Conservation (phyloP, 2,888 invertebrate species). For the Helicoverpa assulta region DNA sequence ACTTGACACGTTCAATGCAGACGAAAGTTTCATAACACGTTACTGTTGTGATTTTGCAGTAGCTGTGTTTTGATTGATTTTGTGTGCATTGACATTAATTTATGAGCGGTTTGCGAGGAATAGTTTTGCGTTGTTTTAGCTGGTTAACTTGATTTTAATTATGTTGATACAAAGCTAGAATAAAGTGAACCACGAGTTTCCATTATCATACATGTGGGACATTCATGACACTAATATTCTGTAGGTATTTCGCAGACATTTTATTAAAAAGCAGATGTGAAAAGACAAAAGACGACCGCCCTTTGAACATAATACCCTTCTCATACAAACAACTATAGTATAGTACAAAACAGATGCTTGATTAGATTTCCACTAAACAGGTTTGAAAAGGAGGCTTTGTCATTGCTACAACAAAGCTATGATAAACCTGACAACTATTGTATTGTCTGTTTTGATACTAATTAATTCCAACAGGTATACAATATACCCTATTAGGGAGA, state of each 20-base stretch:
- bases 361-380: conserved; percentile 20
- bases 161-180: too few relatives aligned
- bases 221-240: not conserved
- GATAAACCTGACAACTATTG: conserved; percentile 13
- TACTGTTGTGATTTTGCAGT: conserved; percentile 28
- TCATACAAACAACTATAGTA: conserved; percentile 6
- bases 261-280: conserved; percentile 1
- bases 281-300: conserved; percentile 10
- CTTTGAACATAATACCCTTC: conserved; percentile 4
- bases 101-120: not conserved
- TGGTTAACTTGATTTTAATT: too few relatives aligned
- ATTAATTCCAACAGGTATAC: not conserved
- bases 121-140: not conserved
- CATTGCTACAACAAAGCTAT: conserved; percentile 11
- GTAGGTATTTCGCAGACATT: not conserved
- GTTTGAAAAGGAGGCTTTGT: not conserved
- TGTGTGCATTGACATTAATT: not conserved
- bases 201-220: too few relatives aligned
- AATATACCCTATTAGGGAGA: too few relatives aligned
- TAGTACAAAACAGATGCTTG: not conserved
- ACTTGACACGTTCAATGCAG: conserved; percentile 17
- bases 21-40: conserved; percentile 45
- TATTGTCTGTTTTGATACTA: not conserved
- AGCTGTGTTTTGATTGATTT: conserved; percentile 13
- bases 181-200: too few relatives aligned